Conservation (phyloP, 92 coral and sea anemone species). For the Pocillopora meandrina region DNA sequence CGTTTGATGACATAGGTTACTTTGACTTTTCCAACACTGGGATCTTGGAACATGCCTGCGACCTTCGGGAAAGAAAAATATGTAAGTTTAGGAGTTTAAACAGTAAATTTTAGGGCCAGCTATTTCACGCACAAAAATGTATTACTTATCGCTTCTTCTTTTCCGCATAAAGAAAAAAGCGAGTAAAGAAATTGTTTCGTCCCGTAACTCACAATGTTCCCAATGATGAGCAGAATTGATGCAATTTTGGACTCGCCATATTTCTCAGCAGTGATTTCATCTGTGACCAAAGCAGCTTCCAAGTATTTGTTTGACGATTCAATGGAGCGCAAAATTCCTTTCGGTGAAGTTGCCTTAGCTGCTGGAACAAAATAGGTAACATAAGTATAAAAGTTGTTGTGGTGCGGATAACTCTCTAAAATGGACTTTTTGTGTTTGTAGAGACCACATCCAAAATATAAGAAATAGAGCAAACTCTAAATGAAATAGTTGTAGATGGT, state of each 20-base stretch:
- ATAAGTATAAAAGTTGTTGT: no score
- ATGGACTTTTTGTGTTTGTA: no score
- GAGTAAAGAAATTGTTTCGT: neutral
- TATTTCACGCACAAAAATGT: no score
- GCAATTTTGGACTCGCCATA: slow-evolving; percentile 22
- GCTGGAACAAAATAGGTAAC: neutral
- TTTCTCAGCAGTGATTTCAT: neutral
- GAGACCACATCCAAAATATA: neutral
- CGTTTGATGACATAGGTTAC: slow-evolving; percentile 46
- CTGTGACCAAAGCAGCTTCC: slow-evolving; percentile 32
- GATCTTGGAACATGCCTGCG: slow-evolving; percentile 56
- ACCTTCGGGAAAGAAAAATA: slow-evolving; percentile 11
- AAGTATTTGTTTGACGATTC: slow-evolving; percentile 28
- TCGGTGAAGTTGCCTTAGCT: neutral
- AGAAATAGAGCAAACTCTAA: neutral
- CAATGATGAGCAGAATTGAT: slow-evolving; percentile 31
- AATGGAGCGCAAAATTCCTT: neutral
- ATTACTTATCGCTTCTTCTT: no score
- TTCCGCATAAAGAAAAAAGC: neutral
- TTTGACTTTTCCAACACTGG: slow-evolving; percentile 43
- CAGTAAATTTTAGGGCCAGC: no score
- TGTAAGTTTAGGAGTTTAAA: neutral
- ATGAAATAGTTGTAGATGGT: neutral
- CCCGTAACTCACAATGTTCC: slow-evolving; percentile 31
- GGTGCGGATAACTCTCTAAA: no score